These are phyloP conservation scores for Nymphalis io DNA, from an alignment of 1,140 invertebrate genomes.

Conservation along the genomic window DNA sequence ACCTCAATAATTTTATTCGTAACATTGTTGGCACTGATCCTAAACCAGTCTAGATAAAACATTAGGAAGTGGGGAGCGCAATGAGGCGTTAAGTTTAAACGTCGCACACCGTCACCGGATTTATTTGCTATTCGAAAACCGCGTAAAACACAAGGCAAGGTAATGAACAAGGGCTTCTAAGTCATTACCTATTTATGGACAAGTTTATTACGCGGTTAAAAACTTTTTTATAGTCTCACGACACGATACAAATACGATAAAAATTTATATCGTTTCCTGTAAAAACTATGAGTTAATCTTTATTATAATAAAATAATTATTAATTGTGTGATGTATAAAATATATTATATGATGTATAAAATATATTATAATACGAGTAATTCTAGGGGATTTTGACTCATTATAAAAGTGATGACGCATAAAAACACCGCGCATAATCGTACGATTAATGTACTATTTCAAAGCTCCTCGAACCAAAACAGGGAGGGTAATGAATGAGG, in stretches of 20 bases:
- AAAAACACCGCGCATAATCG: background rate
- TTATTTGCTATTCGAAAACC: constrained; percentile 27
- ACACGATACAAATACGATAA: background rate
- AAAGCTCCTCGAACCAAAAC: constrained; percentile 19
- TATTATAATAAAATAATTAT: too few species aligned
- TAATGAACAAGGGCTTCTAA: constrained; percentile 38
- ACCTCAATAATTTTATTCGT: background rate
- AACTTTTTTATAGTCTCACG: constrained; percentile 2
- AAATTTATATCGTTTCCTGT: background rate
- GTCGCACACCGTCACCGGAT: background rate
- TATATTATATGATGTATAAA: too few species aligned
- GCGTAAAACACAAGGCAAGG: constrained; percentile 29
- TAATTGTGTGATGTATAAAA: too few species aligned
- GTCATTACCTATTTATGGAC: constrained; percentile 41
- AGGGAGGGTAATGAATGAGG: constrained; percentile 28
- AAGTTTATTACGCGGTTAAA: constrained; percentile 38
- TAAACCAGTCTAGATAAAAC: constrained; percentile 3
- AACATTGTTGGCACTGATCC: constrained; percentile 4
- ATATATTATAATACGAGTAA: too few species aligned
- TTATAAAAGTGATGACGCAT: background rate
- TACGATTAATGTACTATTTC: background rate
- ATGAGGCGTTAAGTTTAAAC: constrained; percentile 22
- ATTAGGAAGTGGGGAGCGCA: constrained; percentile 14
- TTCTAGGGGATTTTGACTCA: background rate
- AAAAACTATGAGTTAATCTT: background rate